Evolutionary conservation across 1,140 invertebrate genomes (phyloP).

Genomic region (Euglossa dilemma): DNA sequence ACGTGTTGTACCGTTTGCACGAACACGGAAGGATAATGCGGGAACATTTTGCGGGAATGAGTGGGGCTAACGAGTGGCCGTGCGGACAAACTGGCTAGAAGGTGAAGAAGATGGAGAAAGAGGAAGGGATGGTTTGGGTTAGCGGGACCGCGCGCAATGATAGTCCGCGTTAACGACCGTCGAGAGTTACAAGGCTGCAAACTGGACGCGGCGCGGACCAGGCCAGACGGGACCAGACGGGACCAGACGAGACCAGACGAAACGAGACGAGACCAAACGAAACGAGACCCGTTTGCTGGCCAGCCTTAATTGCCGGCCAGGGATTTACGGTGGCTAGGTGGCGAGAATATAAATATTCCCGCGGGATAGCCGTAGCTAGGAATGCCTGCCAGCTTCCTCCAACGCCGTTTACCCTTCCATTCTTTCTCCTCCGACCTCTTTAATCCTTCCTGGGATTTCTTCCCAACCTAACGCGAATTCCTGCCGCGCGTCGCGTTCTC

Average conservation of each 20-base stretch:
- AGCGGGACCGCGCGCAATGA: constrained; percentile 56
- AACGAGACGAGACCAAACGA: constrained; percentile 56
- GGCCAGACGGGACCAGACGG: no score
- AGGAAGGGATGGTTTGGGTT: constrained; percentile 40
- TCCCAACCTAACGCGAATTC: constrained; percentile 49
- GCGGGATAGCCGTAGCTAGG: constrained; percentile 40
- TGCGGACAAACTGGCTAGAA: background rate
- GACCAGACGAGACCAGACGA: constrained; percentile 57
- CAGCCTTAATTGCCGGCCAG: constrained; percentile 76
- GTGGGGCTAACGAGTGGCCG: constrained; percentile 67
- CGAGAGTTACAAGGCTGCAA: constrained; percentile 65
- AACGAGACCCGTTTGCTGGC: constrained; percentile 58
- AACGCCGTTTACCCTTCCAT: constrained; percentile 47
- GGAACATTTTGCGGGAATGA: constrained; percentile 66
- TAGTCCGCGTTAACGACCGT: constrained; percentile 74
- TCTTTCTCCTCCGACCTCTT: constrained; percentile 43
- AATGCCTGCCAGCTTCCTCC: constrained; percentile 48
- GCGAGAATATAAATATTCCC: constrained; percentile 74
- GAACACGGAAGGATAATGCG: constrained; percentile 64
- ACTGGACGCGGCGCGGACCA: constrained; percentile 26
- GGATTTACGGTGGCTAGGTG: constrained; percentile 72
- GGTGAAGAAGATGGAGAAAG: constrained; percentile 20
- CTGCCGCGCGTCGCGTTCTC: constrained; percentile 23
- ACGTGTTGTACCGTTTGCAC: background rate
- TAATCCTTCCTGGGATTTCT: constrained; percentile 58